Percentiles rank a stretch among this genome's conserved stretches.
Conservation (phyloP, 2,113 vertebrate species). For the Hystrix brachyura region DNA sequence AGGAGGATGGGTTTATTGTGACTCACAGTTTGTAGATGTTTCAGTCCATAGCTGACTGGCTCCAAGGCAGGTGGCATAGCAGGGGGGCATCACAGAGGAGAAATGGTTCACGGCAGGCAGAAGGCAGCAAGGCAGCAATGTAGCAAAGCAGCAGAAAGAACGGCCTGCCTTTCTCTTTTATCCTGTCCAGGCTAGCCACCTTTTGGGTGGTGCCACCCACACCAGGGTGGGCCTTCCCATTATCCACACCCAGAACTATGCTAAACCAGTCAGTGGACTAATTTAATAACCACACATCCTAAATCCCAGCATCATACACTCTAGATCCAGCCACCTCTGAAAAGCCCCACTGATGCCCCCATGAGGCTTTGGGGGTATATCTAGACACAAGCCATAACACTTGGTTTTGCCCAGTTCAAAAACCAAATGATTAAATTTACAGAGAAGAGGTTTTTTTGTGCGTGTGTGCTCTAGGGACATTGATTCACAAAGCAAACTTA, state of each 20-base stretch:
- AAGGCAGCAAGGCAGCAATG: not conserved
- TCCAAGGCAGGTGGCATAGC: not conserved
- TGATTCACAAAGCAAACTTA: slow-evolving; percentile 55
- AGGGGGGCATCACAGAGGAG: not conserved
- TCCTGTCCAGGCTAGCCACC: not conserved
- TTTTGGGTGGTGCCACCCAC: not conserved
- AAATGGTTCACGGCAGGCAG: not conserved
- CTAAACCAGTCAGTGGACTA: not conserved
- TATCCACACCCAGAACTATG: not conserved
- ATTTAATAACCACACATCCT: not conserved
- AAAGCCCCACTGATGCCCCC: not conserved
- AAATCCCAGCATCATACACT: not conserved
- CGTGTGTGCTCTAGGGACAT: not conserved
- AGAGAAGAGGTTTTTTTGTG: not conserved
- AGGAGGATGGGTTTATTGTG: not conserved
- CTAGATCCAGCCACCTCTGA: not conserved
- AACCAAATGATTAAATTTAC: slow-evolving; percentile 19
- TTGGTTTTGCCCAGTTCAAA: slow-evolving; percentile 47
- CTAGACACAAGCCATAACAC: not conserved
- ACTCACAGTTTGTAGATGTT: not conserved
- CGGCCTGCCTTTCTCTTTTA: not conserved
- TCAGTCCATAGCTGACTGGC: not conserved
- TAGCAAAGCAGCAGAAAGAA: not conserved
- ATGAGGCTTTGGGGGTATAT: not conserved
- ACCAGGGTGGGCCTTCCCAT: not conserved